Percentiles rank a stretch among this genome's conserved stretches.
Conservation (phyloP, 1,140 invertebrate species). For the Bilobella aurantiaca region DNA sequence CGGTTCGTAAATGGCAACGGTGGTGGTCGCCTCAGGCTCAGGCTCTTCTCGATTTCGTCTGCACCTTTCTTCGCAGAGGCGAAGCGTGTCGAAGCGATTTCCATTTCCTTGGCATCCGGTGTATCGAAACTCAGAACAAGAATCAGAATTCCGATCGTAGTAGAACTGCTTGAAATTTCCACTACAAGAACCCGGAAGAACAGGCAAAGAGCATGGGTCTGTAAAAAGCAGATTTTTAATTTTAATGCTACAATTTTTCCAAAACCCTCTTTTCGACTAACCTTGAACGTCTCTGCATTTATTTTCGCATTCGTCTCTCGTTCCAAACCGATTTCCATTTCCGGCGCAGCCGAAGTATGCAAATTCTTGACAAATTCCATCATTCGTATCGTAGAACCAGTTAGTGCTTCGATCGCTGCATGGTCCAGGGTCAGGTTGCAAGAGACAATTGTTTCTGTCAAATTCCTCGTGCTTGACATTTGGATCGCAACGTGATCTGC, state of each 20-base stretch:
- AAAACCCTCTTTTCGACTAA: not conserved
- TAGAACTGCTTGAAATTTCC: constrained; percentile 29
- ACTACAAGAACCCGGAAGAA: constrained; percentile 58
- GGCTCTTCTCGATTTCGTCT: constrained; percentile 24
- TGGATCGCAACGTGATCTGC: constrained; percentile 50
- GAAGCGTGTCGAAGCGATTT: constrained; percentile 55
- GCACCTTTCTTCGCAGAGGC: constrained; percentile 50
- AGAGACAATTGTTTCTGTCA: constrained; percentile 52
- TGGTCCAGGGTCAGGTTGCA: constrained; percentile 54
- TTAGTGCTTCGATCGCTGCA: constrained; percentile 49
- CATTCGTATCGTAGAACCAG: constrained; percentile 67
- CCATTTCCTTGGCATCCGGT: constrained; percentile 75
- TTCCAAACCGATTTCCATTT: constrained; percentile 74
- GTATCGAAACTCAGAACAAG: constrained; percentile 55
- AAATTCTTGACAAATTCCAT: constrained; percentile 71
- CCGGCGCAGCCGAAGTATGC: constrained; percentile 64
- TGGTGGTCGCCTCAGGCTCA: not conserved
- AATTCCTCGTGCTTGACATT: constrained; percentile 10
- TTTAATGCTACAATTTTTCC: not conserved
- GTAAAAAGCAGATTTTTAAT: constrained; percentile 29
- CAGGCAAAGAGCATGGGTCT: constrained; percentile 51
- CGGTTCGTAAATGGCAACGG: constrained; percentile 4
- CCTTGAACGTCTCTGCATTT: constrained; percentile 47
- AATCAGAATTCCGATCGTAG: not conserved
- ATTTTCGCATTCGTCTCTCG: constrained; percentile 62